Evolutionary conservation across 2,888 invertebrate genomes (phyloP), one percentile per base, ranked within the genome.

Genomic region (Coremacera marginata): DNA sequence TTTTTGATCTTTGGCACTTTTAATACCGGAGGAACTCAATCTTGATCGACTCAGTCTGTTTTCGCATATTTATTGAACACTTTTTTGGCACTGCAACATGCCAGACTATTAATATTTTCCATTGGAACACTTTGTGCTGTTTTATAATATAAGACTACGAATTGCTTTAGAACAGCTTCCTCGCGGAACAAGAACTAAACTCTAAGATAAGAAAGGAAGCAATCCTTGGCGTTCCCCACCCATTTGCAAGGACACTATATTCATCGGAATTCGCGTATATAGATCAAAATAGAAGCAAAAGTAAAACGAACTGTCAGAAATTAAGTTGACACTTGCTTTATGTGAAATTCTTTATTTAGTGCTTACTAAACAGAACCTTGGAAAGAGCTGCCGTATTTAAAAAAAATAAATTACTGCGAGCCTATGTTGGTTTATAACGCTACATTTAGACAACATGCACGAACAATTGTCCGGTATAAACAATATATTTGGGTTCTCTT

Each of bases 221-320:
- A 22, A 11, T 67, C 34, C n/a, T n/a, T 44, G 44, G 67, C 19
- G 37, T 19, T 67, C 34, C 44, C 67, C 67, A 67, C 67, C 67
- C 67, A 67, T 67, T 67, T 16, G 22, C n/a, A 44, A 67, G 44
- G 44, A 67, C 67, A 44, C 67, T 44, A 14, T 27, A 27, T 60
- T 27, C 37, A 67, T 19, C n/a, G 57, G 37, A 34, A 65, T 65
- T 34, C 65, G 65, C 37, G 37, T 37, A 67, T 67, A 67, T 3
- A 67, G 67, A 37, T 34, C 37, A 67, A 67, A 67, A 37, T 57
- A 62, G 19, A 72, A 72, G 5, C 3, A 19, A 25, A 22, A 9
- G 2, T 34, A 65, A 65, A 31, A 19, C 9, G 11, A 63, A 63
- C 31, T 5, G 65, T 65, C 65, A 65, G 11, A 65, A n/a, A 34